Conservation (phyloP, 2,888 invertebrate species). For the Drosophila subsilvestris region DNA sequence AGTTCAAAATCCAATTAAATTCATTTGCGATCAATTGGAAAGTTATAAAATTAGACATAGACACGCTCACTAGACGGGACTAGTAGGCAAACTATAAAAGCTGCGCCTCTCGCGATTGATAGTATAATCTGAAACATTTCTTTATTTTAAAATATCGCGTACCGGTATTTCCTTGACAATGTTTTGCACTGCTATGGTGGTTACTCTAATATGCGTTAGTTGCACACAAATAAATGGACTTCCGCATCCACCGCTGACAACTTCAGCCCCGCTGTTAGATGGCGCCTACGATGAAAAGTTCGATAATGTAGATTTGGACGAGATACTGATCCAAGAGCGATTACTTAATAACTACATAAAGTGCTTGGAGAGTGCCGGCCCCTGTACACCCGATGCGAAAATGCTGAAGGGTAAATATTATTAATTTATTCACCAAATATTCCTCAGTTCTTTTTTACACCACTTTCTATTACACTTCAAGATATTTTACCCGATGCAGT, state of each 20-base stretch:
- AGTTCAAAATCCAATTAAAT: slow-evolving; percentile 31
- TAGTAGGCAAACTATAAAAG: slow-evolving; percentile 22
- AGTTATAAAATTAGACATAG: slow-evolving; percentile 18
- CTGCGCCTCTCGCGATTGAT: not conserved
- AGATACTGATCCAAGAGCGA: slow-evolving; percentile 87
- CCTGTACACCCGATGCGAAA: slow-evolving; percentile 89
- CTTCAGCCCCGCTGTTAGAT: slow-evolving; percentile 35
- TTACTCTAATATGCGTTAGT: slow-evolving; percentile 13
- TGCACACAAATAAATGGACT: slow-evolving; percentile 17
- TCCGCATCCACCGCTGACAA: slow-evolving; percentile 70
- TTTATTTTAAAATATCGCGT: slow-evolving; percentile 19
- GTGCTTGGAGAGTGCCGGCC: slow-evolving; percentile 87
- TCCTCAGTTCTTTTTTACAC: not conserved
- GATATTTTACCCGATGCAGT: slow-evolving; percentile 90
- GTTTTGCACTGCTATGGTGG: slow-evolving; percentile 1
- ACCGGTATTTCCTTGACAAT: slow-evolving; percentile 9
- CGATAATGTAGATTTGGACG: slow-evolving; percentile 88
- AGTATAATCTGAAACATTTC: slow-evolving; percentile 1
- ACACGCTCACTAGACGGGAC: slow-evolving; percentile 23
- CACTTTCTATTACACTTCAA: slow-evolving; percentile 66
- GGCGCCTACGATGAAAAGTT: slow-evolving; percentile 87
- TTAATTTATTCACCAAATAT: not conserved
- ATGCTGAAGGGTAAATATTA: slow-evolving; percentile 87
- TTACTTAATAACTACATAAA: slow-evolving; percentile 88
- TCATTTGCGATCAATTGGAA: slow-evolving; percentile 36